phyloP scores from a whole-genome alignment of 2,888 invertebrate genomes.

The Creontiades dilutus region DNA sequence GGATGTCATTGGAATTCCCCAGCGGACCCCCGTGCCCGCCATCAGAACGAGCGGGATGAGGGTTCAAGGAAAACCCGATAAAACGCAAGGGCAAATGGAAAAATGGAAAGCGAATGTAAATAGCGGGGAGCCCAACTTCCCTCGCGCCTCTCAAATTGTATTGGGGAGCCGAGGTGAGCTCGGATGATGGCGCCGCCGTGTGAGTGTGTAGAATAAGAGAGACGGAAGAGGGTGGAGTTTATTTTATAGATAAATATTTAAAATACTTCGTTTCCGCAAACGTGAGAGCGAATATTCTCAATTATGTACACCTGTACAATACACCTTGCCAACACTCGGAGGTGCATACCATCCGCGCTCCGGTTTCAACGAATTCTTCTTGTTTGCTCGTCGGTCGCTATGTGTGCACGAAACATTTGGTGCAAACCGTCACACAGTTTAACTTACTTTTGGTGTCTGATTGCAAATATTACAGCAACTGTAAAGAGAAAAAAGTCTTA shows the following conservation, averaged over 20 bases:
- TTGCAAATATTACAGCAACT: too few species aligned
- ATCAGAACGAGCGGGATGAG: neutral
- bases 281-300: constrained; percentile 15
- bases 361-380: too few species aligned
- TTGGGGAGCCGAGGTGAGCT: neutral
- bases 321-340: neutral
- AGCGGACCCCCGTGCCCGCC: constrained; percentile 1
- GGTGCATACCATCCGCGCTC: too few species aligned
- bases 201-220: neutral
- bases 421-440: too few species aligned
- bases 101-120: constrained; percentile 26
- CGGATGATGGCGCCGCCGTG: neutral
- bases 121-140: constrained; percentile 36
- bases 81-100: constrained; percentile 26
- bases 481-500: too few species aligned
- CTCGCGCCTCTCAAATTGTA: constrained; percentile 51
- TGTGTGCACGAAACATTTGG: too few species aligned
- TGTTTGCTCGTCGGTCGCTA: too few species aligned
- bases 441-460: too few species aligned
- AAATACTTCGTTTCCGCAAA: neutral
- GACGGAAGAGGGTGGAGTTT: neutral
- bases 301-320: constrained; percentile 37
- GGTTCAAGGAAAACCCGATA: constrained; percentile 12
- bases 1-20: constrained; percentile 61
- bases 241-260: constrained; percentile 55